Base-by-base conservation (phyloP, 2,113 vertebrate genomes). In the Synodontis membranacea region DNA sequence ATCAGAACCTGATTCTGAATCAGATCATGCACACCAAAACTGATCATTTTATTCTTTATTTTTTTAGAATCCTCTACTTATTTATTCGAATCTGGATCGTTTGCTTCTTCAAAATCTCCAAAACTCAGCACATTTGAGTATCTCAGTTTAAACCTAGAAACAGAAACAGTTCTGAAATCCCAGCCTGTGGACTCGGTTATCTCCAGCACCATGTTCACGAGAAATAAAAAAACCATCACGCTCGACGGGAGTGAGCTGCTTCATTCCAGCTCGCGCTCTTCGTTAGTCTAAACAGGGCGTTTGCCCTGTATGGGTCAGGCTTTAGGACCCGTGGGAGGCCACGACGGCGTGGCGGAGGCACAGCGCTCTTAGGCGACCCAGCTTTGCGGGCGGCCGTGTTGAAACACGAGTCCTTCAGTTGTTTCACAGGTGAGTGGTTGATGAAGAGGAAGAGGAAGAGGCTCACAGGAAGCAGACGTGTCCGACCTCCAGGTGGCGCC, bases 401-500 rank as follows among this genome's bases (percentile, higher is more conserved):
- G 80, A 74, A 60, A 79, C 62, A 79, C 54, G 85, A 25, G 11
- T 80, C 79, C 83, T 85, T 90, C 89, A 88, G 83, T 87, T 64
- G 19, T 86, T 87, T 89, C 85, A 68, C 56, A 78, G 76, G 37
- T 39, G 19, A 58, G 34, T 52, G 31, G 34, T n/a, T n/a, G n/a
- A 50, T 54, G 60, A 54, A 9, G 75, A 46, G 19, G 34, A 48
- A 34, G 62, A 70, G 83, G 82, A 78, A 31, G 76, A n/a, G 86
- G 84, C 93, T 95, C 94, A 99, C 81, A 98, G 95, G 92, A 99
- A 99, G 95, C 98, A 99, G 50, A 99, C 96, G 0, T 95, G 95
- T 62, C 97, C 96, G 58, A 96, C 95, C 94, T 99, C 97, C 88
- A 99, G 48, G 88, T 95, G 95, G 85, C 82, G 95, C 89, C 95